Percentiles rank a stretch among this genome's conserved stretches.
phyloP scores from a whole-genome alignment of 2,888 invertebrate species.

The Leptinotarsa rubiginosa region DNA sequence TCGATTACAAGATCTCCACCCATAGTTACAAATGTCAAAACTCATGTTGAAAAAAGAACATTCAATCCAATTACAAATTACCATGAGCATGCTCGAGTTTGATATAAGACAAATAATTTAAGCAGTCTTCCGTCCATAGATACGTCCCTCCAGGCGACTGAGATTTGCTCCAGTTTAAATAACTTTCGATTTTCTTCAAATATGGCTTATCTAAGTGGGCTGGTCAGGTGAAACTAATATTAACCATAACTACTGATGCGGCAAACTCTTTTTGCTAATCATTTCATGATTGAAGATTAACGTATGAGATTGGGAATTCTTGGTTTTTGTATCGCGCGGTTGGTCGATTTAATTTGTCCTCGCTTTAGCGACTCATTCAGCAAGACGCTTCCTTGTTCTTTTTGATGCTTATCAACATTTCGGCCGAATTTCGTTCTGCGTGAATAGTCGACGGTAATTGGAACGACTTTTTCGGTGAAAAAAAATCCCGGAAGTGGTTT shows the following conservation, averaged over 20 bases:
- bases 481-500: constrained; percentile 1
- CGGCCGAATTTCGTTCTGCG: constrained; percentile 6
- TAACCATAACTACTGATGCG: constrained; percentile 48
- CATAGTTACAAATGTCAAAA: not conserved
- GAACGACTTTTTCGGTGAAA: not conserved
- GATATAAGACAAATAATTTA: constrained; percentile 15
- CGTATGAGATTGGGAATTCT: constrained; percentile 37
- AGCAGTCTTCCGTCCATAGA: constrained; percentile 27
- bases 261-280: constrained; percentile 47
- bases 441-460: not conserved
- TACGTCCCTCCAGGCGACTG: constrained; percentile 25
- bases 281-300: constrained; percentile 38
- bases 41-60: not conserved
- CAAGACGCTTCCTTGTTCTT: constrained; percentile 32
- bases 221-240: constrained; percentile 56
- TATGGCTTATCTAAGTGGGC: constrained; percentile 57
- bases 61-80: constrained; percentile 3
- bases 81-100: not conserved
- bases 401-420: constrained; percentile 23
- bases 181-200: constrained; percentile 60
- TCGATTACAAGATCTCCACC: no score
- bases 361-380: constrained; percentile 23
- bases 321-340: constrained; percentile 26
- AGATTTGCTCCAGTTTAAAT: constrained; percentile 57
- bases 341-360: constrained; percentile 33